A percentile compares a stretch with the other conserved stretches of the same genome.
phyloP scores from a whole-genome alignment of 2,888 invertebrate species.

The Amphipyra berbera region DNA sequence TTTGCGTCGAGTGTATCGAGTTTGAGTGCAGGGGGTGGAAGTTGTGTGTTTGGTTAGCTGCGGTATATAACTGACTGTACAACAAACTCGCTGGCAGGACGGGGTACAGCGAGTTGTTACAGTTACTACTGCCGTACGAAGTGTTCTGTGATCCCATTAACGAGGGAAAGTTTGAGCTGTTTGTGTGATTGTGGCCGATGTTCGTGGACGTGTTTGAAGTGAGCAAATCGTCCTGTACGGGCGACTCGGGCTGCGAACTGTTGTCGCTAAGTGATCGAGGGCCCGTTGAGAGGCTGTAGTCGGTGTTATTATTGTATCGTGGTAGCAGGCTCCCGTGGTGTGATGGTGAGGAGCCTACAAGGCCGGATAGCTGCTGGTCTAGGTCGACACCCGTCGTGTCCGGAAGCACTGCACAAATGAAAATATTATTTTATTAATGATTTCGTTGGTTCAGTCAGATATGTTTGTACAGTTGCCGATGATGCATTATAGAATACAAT shows the following conservation, averaged over 20 bases:
- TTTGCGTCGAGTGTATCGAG: slow-evolving; percentile 91
- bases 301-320: slow-evolving; percentile 91
- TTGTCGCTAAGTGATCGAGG: slow-evolving; percentile 95
- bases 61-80: slow-evolving; percentile 95
- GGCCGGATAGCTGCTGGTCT: slow-evolving; percentile 93
- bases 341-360: slow-evolving; percentile 90
- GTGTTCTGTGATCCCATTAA: slow-evolving; percentile 91
- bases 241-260: slow-evolving; percentile 95
- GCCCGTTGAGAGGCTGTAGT: slow-evolving; percentile 92
- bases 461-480: not conserved
- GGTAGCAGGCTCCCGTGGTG: slow-evolving; percentile 91
- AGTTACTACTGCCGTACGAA: slow-evolving; percentile 90
- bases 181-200: slow-evolving; percentile 90
- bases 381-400: slow-evolving; percentile 94
- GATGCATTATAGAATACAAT: not conserved
- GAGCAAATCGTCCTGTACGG: slow-evolving; percentile 94
- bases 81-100: slow-evolving; percentile 95
- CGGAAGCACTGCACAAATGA: slow-evolving; percentile 91
- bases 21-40: slow-evolving; percentile 92
- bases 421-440: slow-evolving; percentile 17
- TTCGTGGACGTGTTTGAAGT: slow-evolving; percentile 91
- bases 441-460: not conserved
- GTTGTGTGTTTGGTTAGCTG: slow-evolving; percentile 93
- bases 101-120: slow-evolving; percentile 93
- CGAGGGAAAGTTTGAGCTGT: slow-evolving; percentile 91